Conservation (phyloP, 2,888 invertebrate genomes). For the Limulus polyphemus region DNA sequence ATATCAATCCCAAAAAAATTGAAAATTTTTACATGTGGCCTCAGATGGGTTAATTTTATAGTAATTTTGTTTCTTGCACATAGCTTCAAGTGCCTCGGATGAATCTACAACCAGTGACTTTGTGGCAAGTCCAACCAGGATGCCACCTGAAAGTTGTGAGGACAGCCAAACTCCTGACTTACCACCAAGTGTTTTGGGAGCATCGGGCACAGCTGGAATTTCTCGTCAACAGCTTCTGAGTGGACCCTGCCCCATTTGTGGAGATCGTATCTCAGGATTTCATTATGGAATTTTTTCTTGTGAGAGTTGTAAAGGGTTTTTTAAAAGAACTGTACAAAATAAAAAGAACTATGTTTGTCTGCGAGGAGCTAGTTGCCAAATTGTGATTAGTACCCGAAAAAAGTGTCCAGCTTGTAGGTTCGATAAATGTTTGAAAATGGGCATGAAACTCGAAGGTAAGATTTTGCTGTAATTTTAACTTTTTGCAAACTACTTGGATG, state of each 20-base stretch:
- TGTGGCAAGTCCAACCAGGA: conserved; percentile 22
- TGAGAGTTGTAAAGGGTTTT: conserved; percentile 96
- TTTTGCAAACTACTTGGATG: too few species aligned
- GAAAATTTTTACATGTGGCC: too few species aligned
- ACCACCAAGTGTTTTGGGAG: conserved; percentile 15
- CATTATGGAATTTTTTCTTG: conserved; percentile 97
- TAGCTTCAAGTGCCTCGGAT: conserved; percentile 25
- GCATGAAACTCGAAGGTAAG: conserved; percentile 88
- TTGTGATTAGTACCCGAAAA: conserved; percentile 82
- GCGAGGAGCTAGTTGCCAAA: conserved; percentile 77
- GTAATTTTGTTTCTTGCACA: too few species aligned
- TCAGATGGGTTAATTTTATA: too few species aligned
- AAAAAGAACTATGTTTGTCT: conserved; percentile 91
- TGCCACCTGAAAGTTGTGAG: conserved; percentile 18
- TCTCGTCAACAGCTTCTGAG: conserved; percentile 28
- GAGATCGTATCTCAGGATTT: conserved; percentile 90
- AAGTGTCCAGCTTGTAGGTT: conserved; percentile 96
- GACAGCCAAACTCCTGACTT: conserved; percentile 14
- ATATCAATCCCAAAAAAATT: too few species aligned
- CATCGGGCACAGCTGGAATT: conserved; percentile 17
- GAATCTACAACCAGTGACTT: conserved; percentile 26
- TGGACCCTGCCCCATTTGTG: conserved; percentile 89
- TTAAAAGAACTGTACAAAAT: conserved; percentile 96
- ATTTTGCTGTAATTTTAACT: neutral
- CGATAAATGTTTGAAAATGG: conserved; percentile 85